These are phyloP conservation scores for Oxyura jamaicensis DNA, from an alignment of 2,113 vertebrate species.

Conservation along the genomic window DNA sequence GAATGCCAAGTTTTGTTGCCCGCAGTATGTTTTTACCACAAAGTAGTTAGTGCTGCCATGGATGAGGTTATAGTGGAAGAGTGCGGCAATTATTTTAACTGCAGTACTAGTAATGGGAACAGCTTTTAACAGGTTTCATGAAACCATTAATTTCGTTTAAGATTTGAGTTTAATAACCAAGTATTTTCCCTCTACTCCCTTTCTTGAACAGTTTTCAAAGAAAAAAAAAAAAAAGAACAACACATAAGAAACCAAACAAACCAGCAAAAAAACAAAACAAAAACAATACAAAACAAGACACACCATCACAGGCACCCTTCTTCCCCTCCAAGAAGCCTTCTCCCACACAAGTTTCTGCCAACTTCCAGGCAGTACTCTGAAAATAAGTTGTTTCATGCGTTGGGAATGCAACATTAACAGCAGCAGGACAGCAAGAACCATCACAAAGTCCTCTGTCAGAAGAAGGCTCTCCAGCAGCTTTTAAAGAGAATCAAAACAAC, in stretches of 20 bases:
- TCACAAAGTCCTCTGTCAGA: background rate
- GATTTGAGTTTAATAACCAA: background rate
- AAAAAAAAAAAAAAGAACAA: background rate
- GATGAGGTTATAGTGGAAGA: background rate
- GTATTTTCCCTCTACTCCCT: background rate
- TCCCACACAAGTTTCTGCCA: background rate
- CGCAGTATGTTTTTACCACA: background rate
- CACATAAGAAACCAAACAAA: background rate
- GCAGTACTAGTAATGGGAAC: background rate
- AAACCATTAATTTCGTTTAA: background rate
- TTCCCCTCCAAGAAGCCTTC: background rate
- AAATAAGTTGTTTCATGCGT: background rate
- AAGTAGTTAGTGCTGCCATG: background rate
- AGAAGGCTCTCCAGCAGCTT: background rate
- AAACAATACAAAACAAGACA: background rate
- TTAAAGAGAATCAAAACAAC: background rate
- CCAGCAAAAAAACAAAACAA: background rate
- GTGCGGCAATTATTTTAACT: background rate
- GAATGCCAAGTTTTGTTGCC: background rate
- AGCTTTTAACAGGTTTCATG: background rate
- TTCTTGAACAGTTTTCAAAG: background rate
- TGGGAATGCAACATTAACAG: background rate
- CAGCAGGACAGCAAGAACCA: background rate
- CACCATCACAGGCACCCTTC: background rate
- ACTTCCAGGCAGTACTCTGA: background rate